phyloP scores from a whole-genome alignment of 2,113 vertebrate genomes.

The Corythornis vintsioides region DNA sequence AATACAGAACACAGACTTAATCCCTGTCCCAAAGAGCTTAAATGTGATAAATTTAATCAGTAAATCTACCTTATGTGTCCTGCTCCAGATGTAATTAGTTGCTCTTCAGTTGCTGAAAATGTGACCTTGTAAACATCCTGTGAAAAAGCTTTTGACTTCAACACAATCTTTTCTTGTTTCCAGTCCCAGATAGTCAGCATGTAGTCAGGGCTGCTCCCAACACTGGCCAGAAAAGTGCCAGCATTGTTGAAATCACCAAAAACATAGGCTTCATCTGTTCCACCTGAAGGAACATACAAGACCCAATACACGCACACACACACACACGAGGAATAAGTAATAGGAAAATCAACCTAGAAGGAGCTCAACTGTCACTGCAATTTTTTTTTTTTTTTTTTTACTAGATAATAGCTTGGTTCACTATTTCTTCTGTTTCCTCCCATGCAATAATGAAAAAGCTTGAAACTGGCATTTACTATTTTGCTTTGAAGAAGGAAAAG shows the following conservation, averaged over 20 bases:
- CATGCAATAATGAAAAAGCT: background rate
- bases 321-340: background rate
- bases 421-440: background rate
- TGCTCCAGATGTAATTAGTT: slow-evolving; percentile 86
- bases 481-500: background rate
- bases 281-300: slow-evolving; percentile 75
- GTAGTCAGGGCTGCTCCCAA: slow-evolving; percentile 86
- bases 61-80: slow-evolving; percentile 89
- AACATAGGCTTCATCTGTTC: slow-evolving; percentile 82
- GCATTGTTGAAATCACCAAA: slow-evolving; percentile 84
- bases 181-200: slow-evolving; percentile 93
- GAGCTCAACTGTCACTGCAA: background rate
- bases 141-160: slow-evolving; percentile 88
- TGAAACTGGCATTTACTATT: background rate
- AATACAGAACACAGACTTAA: background rate
- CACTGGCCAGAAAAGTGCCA: slow-evolving; percentile 86
- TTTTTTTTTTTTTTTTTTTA: background rate
- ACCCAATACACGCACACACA: background rate
- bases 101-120: slow-evolving; percentile 86
- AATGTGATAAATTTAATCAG: background rate
- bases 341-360: background rate
- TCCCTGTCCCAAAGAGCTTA: background rate
- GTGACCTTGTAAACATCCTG: slow-evolving; percentile 90
- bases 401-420: background rate
- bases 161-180: slow-evolving; percentile 84